Conservation (phyloP, 2,888 invertebrate genomes). For the Drosophila mercatorum region DNA sequence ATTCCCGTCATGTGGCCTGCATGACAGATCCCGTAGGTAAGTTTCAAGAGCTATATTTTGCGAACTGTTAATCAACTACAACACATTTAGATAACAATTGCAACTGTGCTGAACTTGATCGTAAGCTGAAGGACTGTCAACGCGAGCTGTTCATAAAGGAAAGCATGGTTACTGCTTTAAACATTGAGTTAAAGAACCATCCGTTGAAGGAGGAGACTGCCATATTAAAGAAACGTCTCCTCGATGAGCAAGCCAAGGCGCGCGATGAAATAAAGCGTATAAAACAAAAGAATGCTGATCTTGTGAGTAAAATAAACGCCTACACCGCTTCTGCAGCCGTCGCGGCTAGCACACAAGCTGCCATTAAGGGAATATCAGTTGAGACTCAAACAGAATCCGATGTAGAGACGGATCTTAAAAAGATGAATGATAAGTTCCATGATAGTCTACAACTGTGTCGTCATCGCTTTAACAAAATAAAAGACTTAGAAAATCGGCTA, state of each 20-base stretch:
- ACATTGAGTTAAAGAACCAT: slow-evolving; percentile 79
- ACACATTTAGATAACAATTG: slow-evolving; percentile 65
- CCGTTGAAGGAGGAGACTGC: slow-evolving; percentile 81
- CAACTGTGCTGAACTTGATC: slow-evolving; percentile 73
- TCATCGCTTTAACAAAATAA: slow-evolving; percentile 68
- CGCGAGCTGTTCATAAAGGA: slow-evolving; percentile 75
- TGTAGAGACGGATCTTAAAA: slow-evolving; percentile 51
- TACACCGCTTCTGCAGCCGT: slow-evolving; percentile 26
- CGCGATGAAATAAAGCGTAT: slow-evolving; percentile 74
- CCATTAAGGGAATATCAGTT: slow-evolving; percentile 2
- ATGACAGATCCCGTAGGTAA: slow-evolving; percentile 82
- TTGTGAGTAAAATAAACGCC: slow-evolving; percentile 39
- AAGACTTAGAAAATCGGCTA: slow-evolving; percentile 66
- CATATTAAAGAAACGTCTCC: slow-evolving; percentile 71
- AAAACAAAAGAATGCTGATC: slow-evolving; percentile 65
- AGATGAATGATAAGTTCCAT: slow-evolving; percentile 69
- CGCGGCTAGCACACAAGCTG: neutral
- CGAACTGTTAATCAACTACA: neutral
- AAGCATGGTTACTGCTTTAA: slow-evolving; percentile 78
- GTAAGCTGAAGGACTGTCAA: slow-evolving; percentile 77
- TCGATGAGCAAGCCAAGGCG: slow-evolving; percentile 76
- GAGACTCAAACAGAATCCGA: slow-evolving; percentile 71
- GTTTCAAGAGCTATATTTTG: neutral
- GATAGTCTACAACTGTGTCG: slow-evolving; percentile 78
- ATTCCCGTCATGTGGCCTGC: slow-evolving; percentile 67